phyloP scores from a whole-genome alignment of 2,888 invertebrate genomes.

The Mycogona germanica region DNA sequence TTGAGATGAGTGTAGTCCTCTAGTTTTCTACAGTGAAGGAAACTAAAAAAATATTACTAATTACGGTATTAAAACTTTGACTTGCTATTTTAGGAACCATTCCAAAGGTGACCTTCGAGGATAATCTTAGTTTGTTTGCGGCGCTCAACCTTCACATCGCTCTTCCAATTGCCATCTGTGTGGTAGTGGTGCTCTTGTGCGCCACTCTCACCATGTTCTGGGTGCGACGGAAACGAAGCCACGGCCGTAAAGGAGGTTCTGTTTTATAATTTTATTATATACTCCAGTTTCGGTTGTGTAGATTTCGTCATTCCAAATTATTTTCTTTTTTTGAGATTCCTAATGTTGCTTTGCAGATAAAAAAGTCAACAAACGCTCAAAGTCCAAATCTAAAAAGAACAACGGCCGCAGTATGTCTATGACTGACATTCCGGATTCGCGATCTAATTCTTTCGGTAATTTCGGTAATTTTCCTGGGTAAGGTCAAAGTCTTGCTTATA shows the following conservation, averaged over 20 bases:
- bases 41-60: too few species aligned
- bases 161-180: slow-evolving; percentile 2
- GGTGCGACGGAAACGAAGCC: slow-evolving; percentile 1
- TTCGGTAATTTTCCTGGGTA: not conserved
- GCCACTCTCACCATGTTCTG: slow-evolving; percentile 3
- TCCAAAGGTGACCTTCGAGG: not conserved
- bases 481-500: not conserved
- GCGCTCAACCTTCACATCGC: not conserved
- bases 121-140: not conserved
- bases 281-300: too few species aligned
- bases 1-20: too few species aligned
- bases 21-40: too few species aligned
- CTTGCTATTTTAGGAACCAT: too few species aligned
- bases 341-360: not conserved
- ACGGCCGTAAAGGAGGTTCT: not conserved
- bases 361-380: not conserved
- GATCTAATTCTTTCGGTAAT: slow-evolving; percentile 4
- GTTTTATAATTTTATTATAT: not conserved
- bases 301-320: not conserved
- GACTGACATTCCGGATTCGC: not conserved
- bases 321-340: not conserved
- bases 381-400: too few species aligned
- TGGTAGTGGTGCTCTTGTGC: slow-evolving; percentile 2
- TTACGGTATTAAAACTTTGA: too few species aligned
- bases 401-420: not conserved